Evolutionary conservation across 2,888 invertebrate species (phyloP), one percentile per base, ranked within the genome.

Genomic region (Aphodius sticticus): DNA sequence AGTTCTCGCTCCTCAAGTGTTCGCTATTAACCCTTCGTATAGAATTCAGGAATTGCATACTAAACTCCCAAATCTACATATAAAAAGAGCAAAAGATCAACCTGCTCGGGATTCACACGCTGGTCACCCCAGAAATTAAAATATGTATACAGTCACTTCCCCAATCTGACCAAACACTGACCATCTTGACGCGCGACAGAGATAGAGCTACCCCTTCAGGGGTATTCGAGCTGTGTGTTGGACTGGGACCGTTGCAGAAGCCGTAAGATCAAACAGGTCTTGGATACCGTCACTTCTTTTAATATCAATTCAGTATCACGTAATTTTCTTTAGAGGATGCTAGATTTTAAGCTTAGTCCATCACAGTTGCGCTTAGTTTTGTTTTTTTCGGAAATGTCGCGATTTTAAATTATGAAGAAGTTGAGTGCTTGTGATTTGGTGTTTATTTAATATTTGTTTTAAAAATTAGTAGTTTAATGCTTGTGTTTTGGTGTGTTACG

Each of bases 81-180:
- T 87, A 87, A 88, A 87, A 86, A 85, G 83, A 84, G 83, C 85
- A 74, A 78, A 83, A 83, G 84, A 86, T 86, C 87, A 88, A 89
- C 89, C 89, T 89, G 89, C 84, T 80, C 74, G 77, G 82, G 83
- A 85, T 88, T 88, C 88, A 87, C 88, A 88, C 88, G 87, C 83
- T 83, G 80, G 76, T 82, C 85, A 85, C 86, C 86, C 84, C 79
- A 81, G 77, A 82, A 81, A 84, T 83, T 84, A 83, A 82, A 84
- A 81, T 84, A 84, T 82, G 83, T 83, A 84, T 82, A 83, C 78
- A 81, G 79, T 70, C 81, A 86, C 85, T 86, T 86, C 86, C 86
- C 85, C 84, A 83, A 12, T 86, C 85, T 86, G 84, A 82, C 84
- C 72, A 77, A 78, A 77, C 80, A 81, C 79, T 81, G 83, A 82